A percentile compares a stretch with the other conserved stretches of the same genome.
Conservation (phyloP, 2,113 vertebrate genomes). For the Eulemur macaco region DNA sequence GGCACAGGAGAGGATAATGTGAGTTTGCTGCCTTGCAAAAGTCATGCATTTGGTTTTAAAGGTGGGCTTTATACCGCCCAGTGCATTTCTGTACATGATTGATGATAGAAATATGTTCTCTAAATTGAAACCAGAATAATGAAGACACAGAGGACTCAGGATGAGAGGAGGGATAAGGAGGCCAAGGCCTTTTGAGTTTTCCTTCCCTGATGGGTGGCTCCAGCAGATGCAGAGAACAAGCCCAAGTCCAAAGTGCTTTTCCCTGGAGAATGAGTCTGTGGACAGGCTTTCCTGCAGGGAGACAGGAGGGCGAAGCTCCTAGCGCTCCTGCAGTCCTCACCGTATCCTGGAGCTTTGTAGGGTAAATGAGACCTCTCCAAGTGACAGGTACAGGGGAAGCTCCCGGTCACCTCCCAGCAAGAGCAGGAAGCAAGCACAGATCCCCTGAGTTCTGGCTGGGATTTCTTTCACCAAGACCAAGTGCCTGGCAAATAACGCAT, state of each 20-base stretch:
- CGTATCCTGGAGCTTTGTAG: fast-evolving
- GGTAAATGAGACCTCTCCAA: neutral
- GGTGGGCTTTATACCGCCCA: neutral
- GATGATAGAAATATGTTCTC: conserved; percentile 38
- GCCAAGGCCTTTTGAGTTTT: neutral
- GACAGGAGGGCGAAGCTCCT: neutral
- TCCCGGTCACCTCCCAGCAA: neutral
- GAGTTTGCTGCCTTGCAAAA: conserved; percentile 18
- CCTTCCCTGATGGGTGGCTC: neutral
- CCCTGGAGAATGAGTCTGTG: neutral
- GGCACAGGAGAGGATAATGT: neutral
- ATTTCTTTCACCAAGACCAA: neutral
- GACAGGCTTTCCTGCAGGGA: neutral
- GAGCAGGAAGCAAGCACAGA: neutral
- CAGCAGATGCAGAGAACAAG: neutral
- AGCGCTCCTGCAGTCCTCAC: fast-evolving
- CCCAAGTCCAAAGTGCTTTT: neutral
- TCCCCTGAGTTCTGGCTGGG: neutral
- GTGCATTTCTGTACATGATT: conserved; percentile 10
- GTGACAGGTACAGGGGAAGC: neutral
- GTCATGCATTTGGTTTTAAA: neutral
- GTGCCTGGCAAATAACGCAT: neutral
- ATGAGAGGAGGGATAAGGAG: neutral
- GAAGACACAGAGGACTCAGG: conserved; percentile 13
- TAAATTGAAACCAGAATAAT: conserved; percentile 55